Base-by-base conservation (phyloP, 2,888 invertebrate species). In the Protonemura montana region DNA sequence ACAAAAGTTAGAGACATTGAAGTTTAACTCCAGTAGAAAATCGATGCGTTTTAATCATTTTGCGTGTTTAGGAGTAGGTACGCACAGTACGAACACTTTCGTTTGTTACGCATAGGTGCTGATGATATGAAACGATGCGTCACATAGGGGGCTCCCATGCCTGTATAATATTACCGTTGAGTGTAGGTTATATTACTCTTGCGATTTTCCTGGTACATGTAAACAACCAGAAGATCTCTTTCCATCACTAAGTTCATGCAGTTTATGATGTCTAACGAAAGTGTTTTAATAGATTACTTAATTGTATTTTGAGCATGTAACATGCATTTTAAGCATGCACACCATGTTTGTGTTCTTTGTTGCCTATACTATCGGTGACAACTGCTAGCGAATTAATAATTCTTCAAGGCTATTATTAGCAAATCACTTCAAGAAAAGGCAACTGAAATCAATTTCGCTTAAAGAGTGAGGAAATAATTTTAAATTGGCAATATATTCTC, bases 401-500 rank as follows among this genome's bases (percentile, higher is more conserved):
- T 59, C 59, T 59, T 59, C 59, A 59, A 59, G 59, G 59, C 59
- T 59, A 3, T 59, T 59, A 59, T 59, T 59, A 59, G 59, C 59
- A 59, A 59, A 59, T 59, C 59, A 21, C 59, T 59, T 3, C 35
- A 35, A 35, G 35, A 16, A 16, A 21, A 7, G 13, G 59, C 59
- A 59, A 59, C 59, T 59, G 59, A 59, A 59, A 59, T 59, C 59
- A 59, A 59, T 59, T 59, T 59, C 59, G 59, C 59, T 16, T 21
- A 59, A 59, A 10, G 59, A 10, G 59, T 59, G 59, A 59, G 21
- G 59, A 16, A 59, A 59, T 59, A 59, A 2, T 10, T 59, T 13
- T 59, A 21, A 59, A 59, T 59, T 2, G 59, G 6, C 1, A 59
- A 7, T 41, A 41, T 41, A 41, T 13, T 41, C 5, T 59, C 59